phyloP scores from a whole-genome alignment of 2,113 vertebrate species.

The Aphelocoma coerulescens region DNA sequence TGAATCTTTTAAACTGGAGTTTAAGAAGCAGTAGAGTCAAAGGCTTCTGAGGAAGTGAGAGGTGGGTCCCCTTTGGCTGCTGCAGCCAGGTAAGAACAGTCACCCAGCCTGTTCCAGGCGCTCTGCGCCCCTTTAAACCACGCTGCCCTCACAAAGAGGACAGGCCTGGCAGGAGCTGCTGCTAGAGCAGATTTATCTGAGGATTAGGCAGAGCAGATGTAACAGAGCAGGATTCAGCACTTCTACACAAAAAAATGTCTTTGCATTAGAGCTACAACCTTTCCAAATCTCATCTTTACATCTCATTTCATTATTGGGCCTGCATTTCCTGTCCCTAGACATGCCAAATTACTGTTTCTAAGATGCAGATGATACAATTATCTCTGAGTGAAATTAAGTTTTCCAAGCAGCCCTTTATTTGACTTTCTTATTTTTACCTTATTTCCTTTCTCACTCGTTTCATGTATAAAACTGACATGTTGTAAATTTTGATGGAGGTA shows the following conservation, averaged over 20 bases:
- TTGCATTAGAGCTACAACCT: not conserved
- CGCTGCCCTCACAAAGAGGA: not conserved
- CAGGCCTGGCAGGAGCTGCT: not conserved
- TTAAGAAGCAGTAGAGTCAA: not conserved
- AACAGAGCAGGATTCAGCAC: not conserved
- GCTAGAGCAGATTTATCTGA: not conserved
- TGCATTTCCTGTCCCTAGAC: not conserved
- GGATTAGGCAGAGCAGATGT: not conserved
- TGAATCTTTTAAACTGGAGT: not conserved
- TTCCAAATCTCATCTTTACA: not conserved
- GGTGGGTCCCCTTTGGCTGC: not conserved
- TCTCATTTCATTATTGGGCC: not conserved
- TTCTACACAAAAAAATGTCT: not conserved
- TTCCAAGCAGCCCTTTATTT: constrained; percentile 20
- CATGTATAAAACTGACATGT: not conserved
- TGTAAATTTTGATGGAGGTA: not conserved
- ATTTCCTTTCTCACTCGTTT: constrained; percentile 1
- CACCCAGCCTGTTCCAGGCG: not conserved
- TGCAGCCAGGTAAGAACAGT: not conserved
- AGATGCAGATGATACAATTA: constrained; percentile 9
- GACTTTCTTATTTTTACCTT: constrained; percentile 37
- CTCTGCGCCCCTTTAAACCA: not conserved
- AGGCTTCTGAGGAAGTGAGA: not conserved
- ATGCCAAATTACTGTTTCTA: not conserved
- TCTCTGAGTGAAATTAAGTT: constrained; percentile 37